Conservation (phyloP, 2,888 invertebrate species). For the Drosophila testacea region DNA sequence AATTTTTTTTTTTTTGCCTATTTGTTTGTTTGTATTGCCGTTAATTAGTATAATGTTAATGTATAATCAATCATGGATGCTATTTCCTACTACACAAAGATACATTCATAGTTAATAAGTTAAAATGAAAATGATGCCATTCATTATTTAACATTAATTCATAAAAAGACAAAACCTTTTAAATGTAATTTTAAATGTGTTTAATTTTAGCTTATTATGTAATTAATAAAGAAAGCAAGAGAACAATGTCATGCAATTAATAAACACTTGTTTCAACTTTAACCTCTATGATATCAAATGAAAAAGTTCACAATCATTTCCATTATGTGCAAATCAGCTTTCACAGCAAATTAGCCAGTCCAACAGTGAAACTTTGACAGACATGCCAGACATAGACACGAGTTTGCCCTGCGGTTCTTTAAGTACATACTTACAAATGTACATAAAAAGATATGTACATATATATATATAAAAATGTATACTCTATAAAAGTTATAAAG, state of each 20-base stretch:
- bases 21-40: no score
- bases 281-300: slow-evolving; percentile 17
- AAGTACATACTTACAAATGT: slow-evolving; percentile 31
- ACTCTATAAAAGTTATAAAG: slow-evolving; percentile 64
- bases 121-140: not conserved
- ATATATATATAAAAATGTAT: slow-evolving; percentile 10
- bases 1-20: no score
- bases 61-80: no score
- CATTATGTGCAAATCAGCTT: slow-evolving; percentile 73
- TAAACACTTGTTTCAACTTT: slow-evolving; percentile 27
- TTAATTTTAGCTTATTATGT: not conserved
- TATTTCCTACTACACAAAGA: no score
- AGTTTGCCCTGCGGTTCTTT: slow-evolving; percentile 62
- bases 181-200: not conserved
- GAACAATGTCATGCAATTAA: slow-evolving; percentile 48
- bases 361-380: slow-evolving; percentile 73
- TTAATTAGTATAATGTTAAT: no score
- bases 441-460: slow-evolving; percentile 14
- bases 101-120: no score
- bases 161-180: not conserved
- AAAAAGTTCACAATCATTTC: slow-evolving; percentile 31
- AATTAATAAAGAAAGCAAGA: slow-evolving; percentile 18
- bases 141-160: not conserved
- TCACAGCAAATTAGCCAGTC: slow-evolving; percentile 78
- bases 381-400: slow-evolving; percentile 47